Evolutionary conservation across 64 coral and sea anemone genomes (phyloP), one percentile per base, ranked within the genome.

Genomic region (Dendronephthya gigantea): DNA sequence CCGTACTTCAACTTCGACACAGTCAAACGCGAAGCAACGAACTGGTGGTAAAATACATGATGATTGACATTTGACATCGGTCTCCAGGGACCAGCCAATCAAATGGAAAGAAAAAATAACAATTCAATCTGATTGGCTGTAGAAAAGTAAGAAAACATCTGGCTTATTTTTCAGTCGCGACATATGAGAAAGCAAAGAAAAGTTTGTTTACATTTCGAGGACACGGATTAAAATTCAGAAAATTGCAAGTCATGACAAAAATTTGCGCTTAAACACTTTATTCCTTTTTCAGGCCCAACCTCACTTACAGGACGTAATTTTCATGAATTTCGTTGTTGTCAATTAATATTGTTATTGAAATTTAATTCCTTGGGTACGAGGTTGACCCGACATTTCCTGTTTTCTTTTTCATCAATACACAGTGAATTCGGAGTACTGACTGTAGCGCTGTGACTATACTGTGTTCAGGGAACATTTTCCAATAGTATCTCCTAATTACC

Each of bases 141-240:
- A n/a, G n/a, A n/a, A n/a, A n/a, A n/a, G n/a, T n/a, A 2, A 79
- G 41, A 39, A 79, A 79, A 79, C 72, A 79, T 79, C 72, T 79
- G 72, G 72, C 72, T 35, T 79, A 79, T 34, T 76, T 17, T 34
- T 36, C 31, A 36, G 72, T 79, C 72, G 72, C 72, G 72, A 34
- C 72, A 34, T 5, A 62, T 8, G 50, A n/a, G n/a, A n/a, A n/a
- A n/a, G n/a, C n/a, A n/a, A n/a, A n/a, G 50, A 22, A 62, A 62
- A 62, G 19, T 62, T 62, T 62, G 55, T 62, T 62, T 62, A 62
- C 25, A 5, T 62, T 62, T 62, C 17, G 7, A 7, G 25, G 19
- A 23, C 8, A 62, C 19, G 55, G 25, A 62, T 62, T 62, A n/a
- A n/a, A n/a, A n/a, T n/a, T n/a, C n/a, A n/a, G n/a, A n/a, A n/a